Percentiles rank a stretch among this genome's conserved stretches.
Conservation (phyloP, 2,888 invertebrate species). For the Camptogramma bilineatum region DNA sequence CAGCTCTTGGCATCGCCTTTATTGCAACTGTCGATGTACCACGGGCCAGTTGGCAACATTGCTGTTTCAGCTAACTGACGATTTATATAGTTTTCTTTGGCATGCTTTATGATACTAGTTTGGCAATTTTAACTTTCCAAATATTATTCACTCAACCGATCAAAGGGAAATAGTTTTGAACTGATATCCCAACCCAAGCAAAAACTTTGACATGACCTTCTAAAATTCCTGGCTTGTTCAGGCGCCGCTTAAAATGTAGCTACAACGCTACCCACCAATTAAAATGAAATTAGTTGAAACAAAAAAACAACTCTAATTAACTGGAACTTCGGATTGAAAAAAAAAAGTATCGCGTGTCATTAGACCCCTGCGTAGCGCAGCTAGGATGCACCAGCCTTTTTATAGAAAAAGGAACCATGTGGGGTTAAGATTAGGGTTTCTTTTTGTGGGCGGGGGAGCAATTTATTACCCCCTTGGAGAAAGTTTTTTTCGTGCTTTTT, state of each 20-base stretch:
- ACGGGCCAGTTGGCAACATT: slow-evolving; percentile 66
- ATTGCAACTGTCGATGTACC: slow-evolving; percentile 59
- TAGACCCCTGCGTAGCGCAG: slow-evolving; percentile 69
- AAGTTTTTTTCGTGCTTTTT: slow-evolving; percentile 58
- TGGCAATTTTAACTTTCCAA: neutral
- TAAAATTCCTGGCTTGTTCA: slow-evolving; percentile 33
- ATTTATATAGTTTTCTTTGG: slow-evolving; percentile 64
- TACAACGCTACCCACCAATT: slow-evolving; percentile 54
- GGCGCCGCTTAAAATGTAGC: slow-evolving; percentile 49
- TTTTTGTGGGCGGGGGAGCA: slow-evolving; percentile 46
- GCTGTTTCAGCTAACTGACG: slow-evolving; percentile 60
- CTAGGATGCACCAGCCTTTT: slow-evolving; percentile 31
- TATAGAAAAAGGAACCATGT: slow-evolving; percentile 25
- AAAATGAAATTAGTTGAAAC: slow-evolving; percentile 66
- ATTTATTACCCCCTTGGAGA: slow-evolving; percentile 65
- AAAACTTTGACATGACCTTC: neutral
- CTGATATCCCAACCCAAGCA: neutral
- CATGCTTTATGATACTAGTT: slow-evolving; percentile 33
- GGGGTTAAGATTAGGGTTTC: slow-evolving; percentile 22
- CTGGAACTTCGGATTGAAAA: slow-evolving; percentile 61
- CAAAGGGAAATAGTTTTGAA: slow-evolving; percentile 1
- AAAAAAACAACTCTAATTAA: slow-evolving; percentile 70
- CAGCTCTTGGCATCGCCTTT: slow-evolving; percentile 59
- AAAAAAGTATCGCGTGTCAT: slow-evolving; percentile 74
- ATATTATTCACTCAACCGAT: neutral